Base-by-base conservation (phyloP, 2,113 vertebrate species). In the Spea multiplicata region DNA sequence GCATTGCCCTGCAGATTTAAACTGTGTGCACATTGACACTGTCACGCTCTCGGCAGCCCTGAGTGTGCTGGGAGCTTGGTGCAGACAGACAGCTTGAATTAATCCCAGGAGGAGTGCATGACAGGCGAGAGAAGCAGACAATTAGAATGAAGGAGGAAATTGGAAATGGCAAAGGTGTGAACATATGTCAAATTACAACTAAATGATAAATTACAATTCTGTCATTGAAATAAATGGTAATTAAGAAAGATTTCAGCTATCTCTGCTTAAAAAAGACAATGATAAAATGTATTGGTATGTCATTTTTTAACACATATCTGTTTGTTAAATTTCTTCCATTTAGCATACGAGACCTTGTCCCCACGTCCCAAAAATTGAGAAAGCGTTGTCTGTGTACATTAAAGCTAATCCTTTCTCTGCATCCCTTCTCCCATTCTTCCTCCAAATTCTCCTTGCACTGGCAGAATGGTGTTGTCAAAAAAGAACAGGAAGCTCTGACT, bases 141-240 rank as follows among this genome's bases (percentile, higher is more conserved):
- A 98, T 97, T 97, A 96, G 95, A 95, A 93, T 90, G 93, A 93
- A 94, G 95, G 92, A 95, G 94, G 96, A 96, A 95, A 95, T 95
- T 91, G 94, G 93, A 94, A 95, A 95, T 92, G 93, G 95, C 93
- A 94, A 95, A 95, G 95, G 96, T 93, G 94, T 95, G 89, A 95
- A 95, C 95, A 96, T 96, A 96, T 99, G 97, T 99, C 97, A 99
- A 96, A 97, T 97, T 95, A 96, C 95, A 92, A 95, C 96, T 98
- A 99, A 99, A 98, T 99, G 96, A 99, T 99, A 97, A 99, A 99
- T 98, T 96, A 95, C 95, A 96, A 95, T 97, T 96, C 95, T 94
- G 93, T 95, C 96, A 96, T 95, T 93, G 95, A 93, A 93, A 93
- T 94, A 94, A 93, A 93, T 84, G 82, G 90, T 92, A 93, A 93